These are phyloP conservation scores for Rhodophaea formosa DNA, from an alignment of 2,888 invertebrate species.

Conservation along the genomic window DNA sequence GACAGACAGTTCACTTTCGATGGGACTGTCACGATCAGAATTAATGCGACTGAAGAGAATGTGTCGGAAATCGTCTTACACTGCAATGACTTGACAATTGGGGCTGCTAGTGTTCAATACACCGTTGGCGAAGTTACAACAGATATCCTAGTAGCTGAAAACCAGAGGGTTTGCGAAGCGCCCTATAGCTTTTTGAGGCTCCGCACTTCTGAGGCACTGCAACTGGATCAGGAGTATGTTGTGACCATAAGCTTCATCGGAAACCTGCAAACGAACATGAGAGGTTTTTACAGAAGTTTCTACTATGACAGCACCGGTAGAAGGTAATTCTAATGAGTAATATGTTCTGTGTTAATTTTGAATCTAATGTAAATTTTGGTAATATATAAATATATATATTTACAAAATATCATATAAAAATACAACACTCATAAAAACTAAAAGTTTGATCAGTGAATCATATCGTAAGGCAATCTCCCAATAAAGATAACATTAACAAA, in stretches of 20 bases:
- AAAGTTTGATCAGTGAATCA: no score
- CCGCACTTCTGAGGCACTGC: conserved; percentile 35
- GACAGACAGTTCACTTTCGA: conserved; percentile 58
- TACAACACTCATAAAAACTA: no score
- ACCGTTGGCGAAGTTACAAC: background rate
- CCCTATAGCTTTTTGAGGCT: conserved; percentile 56
- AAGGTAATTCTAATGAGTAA: conserved; percentile 40
- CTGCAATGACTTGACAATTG: conserved; percentile 61
- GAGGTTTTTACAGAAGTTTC: conserved; percentile 91
- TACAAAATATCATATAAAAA: no score
- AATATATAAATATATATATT: no score
- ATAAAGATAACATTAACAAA: no score
- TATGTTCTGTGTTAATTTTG: no score
- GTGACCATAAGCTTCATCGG: conserved; percentile 85
- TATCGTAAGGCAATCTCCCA: no score
- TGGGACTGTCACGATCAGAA: conserved; percentile 62
- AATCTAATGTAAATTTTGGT: no score
- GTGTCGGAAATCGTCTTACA: conserved; percentile 59
- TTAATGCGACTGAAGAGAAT: conserved; percentile 35
- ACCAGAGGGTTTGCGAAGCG: conserved; percentile 40
- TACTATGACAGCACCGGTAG: conserved; percentile 83
- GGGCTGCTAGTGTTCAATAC: conserved; percentile 56
- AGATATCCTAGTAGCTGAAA: conserved; percentile 6
- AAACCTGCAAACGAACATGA: conserved; percentile 84
- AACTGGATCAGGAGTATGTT: conserved; percentile 69